phyloP scores from a whole-genome alignment of 1,140 invertebrate genomes.

The Bombus waltoni region DNA sequence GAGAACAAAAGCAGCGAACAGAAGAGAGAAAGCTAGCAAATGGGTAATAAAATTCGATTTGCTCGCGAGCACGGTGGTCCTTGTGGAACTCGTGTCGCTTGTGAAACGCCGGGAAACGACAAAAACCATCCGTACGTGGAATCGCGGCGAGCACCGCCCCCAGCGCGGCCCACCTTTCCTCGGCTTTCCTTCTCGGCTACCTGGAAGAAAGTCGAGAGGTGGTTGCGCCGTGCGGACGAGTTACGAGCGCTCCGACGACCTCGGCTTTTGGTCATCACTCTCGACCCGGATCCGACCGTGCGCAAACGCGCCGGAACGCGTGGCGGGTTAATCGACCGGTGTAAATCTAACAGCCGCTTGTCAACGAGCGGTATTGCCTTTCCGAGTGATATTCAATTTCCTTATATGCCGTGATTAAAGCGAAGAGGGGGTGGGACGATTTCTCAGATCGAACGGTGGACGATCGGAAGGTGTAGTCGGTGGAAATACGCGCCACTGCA shows the following conservation, averaged over 20 bases:
- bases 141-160: not conserved
- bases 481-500: not conserved
- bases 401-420: not conserved
- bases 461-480: not conserved
- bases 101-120: conserved; percentile 30
- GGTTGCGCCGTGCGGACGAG: not conserved
- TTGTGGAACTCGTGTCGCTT: conserved; percentile 43
- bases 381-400: not conserved
- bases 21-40: conserved; percentile 24
- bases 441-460: not conserved
- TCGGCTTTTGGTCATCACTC: not conserved
- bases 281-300: conserved; percentile 21
- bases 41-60: conserved; percentile 59
- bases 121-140: not conserved
- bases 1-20: not conserved
- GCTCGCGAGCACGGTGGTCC: conserved; percentile 64
- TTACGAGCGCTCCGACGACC: conserved; percentile 46
- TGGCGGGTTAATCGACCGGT: conserved; percentile 31
- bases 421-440: not conserved
- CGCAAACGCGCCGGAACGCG: conserved; percentile 28
- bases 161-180: not conserved
- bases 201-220: conserved; percentile 20
- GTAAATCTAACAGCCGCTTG: conserved; percentile 16
- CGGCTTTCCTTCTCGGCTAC: conserved; percentile 12
- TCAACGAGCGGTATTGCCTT: conserved; percentile 19